Conservation (phyloP, 2,797 vertebrate genomes). For the Mormyrus hasselquistii region DNA sequence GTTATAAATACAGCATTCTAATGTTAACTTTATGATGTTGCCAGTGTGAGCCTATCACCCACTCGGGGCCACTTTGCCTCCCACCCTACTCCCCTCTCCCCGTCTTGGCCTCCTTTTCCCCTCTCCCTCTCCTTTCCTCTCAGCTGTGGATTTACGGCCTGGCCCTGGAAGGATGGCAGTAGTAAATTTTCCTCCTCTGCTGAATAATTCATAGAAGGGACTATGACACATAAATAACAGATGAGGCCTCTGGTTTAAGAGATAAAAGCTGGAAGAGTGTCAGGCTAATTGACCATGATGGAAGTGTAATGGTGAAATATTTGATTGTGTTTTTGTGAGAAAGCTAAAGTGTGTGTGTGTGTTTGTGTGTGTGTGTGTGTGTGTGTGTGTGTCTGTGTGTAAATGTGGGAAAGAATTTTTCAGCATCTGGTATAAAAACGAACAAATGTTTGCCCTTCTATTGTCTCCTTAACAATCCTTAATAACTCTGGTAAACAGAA, state of each 20-base stretch:
- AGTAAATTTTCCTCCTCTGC: conserved; percentile 71
- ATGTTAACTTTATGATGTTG: conserved; percentile 95
- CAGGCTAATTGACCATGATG: conserved; percentile 93
- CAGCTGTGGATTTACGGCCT: conserved; percentile 88
- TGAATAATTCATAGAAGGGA: conserved; percentile 87
- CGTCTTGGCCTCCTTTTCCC: background rate
- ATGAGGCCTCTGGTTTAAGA: conserved; percentile 87
- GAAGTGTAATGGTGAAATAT: conserved; percentile 87
- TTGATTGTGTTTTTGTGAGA: conserved; percentile 41
- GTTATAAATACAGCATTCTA: conserved; percentile 83
- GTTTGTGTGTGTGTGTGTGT: conserved; percentile 14
- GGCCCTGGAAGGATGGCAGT: conserved; percentile 64
- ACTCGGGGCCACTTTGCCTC: conserved; percentile 74
- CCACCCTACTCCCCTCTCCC: conserved; percentile 47
- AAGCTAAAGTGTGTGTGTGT: conserved; percentile 12
- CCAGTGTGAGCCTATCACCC: conserved; percentile 80
- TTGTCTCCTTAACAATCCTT: background rate
- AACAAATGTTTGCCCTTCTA: background rate
- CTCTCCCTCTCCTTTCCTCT: conserved; percentile 34
- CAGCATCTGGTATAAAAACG: background rate
- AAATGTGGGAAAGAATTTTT: background rate
- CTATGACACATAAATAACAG: conserved; percentile 87
- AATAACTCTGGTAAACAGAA: background rate
- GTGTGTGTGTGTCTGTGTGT: background rate
- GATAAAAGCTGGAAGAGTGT: conserved; percentile 85